These are phyloP conservation scores for Macaria notata DNA, from an alignment of 2,888 invertebrate species.

Conservation along the genomic window DNA sequence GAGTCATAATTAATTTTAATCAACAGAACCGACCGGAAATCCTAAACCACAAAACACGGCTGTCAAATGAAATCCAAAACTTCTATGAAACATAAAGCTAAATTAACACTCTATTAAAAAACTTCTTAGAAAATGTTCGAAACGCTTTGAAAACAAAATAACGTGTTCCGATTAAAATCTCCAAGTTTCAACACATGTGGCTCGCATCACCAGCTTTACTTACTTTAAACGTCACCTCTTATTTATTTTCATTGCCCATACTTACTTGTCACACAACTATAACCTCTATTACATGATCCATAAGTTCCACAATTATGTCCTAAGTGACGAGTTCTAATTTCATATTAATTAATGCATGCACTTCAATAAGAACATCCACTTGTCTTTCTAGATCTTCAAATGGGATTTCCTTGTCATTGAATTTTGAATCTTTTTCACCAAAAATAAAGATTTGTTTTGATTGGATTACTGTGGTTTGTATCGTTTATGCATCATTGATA, in stretches of 20 bases:
- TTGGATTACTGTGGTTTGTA: background rate
- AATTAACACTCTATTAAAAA: slow-evolving; percentile 1
- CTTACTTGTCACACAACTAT: slow-evolving; percentile 18
- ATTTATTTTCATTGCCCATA: slow-evolving; percentile 29
- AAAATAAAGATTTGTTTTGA: slow-evolving; percentile 12
- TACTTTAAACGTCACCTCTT: slow-evolving; percentile 24
- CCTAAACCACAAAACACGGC: no score
- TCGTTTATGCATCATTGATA: slow-evolving; percentile 13
- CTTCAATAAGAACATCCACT: slow-evolving; percentile 48
- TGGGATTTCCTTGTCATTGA: slow-evolving; percentile 5
- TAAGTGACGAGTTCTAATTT: slow-evolving; percentile 37
- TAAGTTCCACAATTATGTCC: slow-evolving; percentile 26
- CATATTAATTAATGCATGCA: slow-evolving; percentile 48
- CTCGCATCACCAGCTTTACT: slow-evolving; percentile 27
- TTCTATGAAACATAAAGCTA: slow-evolving; percentile 11
- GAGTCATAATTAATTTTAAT: no score
- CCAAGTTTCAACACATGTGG: slow-evolving; percentile 31
- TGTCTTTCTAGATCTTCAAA: slow-evolving; percentile 40
- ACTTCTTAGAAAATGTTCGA: slow-evolving; percentile 19
- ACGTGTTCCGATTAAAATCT: slow-evolving; percentile 23
- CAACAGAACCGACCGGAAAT: no score
- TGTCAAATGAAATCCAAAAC: background rate
- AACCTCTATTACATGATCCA: accelerated
- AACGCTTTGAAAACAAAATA: slow-evolving; percentile 12
- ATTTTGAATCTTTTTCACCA: slow-evolving; percentile 1